phyloP scores from a whole-genome alignment of 2,888 invertebrate species.

The Drosophila borealis region DNA sequence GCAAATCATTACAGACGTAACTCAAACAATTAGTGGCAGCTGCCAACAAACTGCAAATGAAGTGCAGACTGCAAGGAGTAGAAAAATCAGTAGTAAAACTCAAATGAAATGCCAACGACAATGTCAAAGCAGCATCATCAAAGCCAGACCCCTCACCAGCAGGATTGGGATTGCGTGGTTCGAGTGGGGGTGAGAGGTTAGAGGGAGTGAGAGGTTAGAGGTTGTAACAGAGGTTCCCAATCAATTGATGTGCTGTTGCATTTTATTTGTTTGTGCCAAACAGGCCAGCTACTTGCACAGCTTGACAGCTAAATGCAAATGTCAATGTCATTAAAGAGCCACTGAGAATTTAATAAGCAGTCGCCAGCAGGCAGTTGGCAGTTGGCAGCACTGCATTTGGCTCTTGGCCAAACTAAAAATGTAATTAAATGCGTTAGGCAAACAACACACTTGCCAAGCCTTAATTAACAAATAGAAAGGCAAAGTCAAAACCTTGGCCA shows the following conservation, averaged over 20 bases:
- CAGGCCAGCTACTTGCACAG: constrained; percentile 46
- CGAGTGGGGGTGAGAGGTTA: not conserved
- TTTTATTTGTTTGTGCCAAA: constrained; percentile 65
- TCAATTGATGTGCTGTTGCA: constrained; percentile 69
- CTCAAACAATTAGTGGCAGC: constrained; percentile 79
- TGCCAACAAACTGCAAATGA: constrained; percentile 69
- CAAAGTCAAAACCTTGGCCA: constrained; percentile 69
- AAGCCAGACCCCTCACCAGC: constrained; percentile 30
- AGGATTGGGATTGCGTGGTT: constrained; percentile 5
- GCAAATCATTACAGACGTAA: constrained; percentile 79
- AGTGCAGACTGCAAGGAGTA: constrained; percentile 28
- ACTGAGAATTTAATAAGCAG: constrained; percentile 58
- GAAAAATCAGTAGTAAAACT: constrained; percentile 51
- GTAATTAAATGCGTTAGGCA: constrained; percentile 75
- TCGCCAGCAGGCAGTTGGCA: constrained; percentile 8
- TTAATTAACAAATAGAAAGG: constrained; percentile 77
- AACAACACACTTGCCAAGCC: constrained; percentile 45
- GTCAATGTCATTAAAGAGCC: constrained; percentile 74
- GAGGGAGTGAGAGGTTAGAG: not conserved
- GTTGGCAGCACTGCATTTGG: constrained; percentile 16
- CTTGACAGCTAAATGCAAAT: constrained; percentile 58
- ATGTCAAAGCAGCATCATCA: constrained; percentile 52
- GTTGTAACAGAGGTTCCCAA: constrained; percentile 44
- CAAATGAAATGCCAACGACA: constrained; percentile 66
- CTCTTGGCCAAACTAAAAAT: constrained; percentile 59